Evolutionary conservation across 2,797 vertebrate species (phyloP).

Genomic region (Acanthurus lineatus): DNA sequence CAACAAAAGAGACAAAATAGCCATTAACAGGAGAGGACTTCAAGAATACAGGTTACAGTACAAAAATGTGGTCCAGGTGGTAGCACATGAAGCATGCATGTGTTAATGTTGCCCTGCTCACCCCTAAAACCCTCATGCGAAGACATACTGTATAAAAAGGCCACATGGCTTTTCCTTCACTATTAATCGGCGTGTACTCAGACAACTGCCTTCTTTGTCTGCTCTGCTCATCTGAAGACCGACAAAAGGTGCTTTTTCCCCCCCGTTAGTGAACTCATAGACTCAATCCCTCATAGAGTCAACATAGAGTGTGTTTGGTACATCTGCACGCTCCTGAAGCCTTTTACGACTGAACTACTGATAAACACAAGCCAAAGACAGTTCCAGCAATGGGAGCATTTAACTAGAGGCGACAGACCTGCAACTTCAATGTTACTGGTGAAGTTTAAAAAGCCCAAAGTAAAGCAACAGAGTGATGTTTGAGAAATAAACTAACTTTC

Average conservation of each 20-base stretch:
- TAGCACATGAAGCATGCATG: slow-evolving; percentile 81
- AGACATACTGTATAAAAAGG: slow-evolving; percentile 82
- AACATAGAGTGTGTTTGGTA: slow-evolving; percentile 44
- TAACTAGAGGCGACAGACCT: slow-evolving; percentile 14
- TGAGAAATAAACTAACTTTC: background rate
- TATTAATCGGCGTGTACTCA: slow-evolving; percentile 65
- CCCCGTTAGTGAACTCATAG: slow-evolving; percentile 31
- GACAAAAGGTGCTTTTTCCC: slow-evolving; percentile 68
- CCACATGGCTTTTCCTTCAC: slow-evolving; percentile 85
- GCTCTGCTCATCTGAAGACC: slow-evolving; percentile 63
- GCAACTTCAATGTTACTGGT: background rate
- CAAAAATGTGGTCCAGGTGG: slow-evolving; percentile 77
- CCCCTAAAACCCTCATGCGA: slow-evolving; percentile 72
- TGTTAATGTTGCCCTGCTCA: slow-evolving; percentile 68
- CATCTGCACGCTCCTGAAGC: slow-evolving; percentile 26
- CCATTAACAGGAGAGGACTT: slow-evolving; percentile 76
- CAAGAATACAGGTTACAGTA: slow-evolving; percentile 87
- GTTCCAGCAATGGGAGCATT: slow-evolving; percentile 23
- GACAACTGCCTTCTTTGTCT: slow-evolving; percentile 66
- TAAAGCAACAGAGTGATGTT: slow-evolving; percentile 9
- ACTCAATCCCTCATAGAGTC: slow-evolving; percentile 27
- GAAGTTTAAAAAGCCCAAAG: background rate
- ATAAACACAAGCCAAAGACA: slow-evolving; percentile 46
- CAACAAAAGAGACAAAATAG: slow-evolving; percentile 65
- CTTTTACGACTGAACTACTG: slow-evolving; percentile 17